These are phyloP conservation scores for Hippocampus mohnikei DNA, from an alignment of 2,113 vertebrate species.

Conservation along the genomic window DNA sequence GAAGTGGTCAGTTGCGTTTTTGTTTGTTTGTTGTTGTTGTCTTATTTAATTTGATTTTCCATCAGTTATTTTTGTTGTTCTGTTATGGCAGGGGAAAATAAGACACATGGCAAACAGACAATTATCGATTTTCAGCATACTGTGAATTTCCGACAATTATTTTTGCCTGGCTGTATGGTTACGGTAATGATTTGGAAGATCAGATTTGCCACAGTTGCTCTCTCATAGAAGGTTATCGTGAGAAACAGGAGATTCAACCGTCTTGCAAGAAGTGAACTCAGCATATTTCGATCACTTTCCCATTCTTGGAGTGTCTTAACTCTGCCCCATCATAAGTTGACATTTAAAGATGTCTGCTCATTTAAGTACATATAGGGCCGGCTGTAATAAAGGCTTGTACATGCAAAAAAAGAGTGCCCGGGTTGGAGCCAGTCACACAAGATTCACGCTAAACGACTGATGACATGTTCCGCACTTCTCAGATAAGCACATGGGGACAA, in stretches of 20 bases:
- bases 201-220: neutral
- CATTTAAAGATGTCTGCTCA: neutral
- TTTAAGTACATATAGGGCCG: neutral
- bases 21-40: neutral
- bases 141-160: neutral
- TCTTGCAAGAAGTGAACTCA: constrained; percentile 30
- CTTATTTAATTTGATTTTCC: neutral
- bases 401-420: neutral
- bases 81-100: neutral
- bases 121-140: neutral
- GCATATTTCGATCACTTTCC: constrained; percentile 41
- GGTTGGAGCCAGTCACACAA: neutral
- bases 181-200: neutral
- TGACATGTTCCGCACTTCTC: neutral
- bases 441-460: neutral
- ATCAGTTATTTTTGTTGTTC: neutral
- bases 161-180: neutral
- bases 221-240: constrained; percentile 1
- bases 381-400: neutral
- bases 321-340: constrained; percentile 28
- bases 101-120: neutral
- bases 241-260: constrained; percentile 7
- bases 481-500: neutral
- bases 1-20: neutral
- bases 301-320: constrained; percentile 19